Conservation (phyloP, 2,888 invertebrate species). For the Quadroppia sp. region DNA sequence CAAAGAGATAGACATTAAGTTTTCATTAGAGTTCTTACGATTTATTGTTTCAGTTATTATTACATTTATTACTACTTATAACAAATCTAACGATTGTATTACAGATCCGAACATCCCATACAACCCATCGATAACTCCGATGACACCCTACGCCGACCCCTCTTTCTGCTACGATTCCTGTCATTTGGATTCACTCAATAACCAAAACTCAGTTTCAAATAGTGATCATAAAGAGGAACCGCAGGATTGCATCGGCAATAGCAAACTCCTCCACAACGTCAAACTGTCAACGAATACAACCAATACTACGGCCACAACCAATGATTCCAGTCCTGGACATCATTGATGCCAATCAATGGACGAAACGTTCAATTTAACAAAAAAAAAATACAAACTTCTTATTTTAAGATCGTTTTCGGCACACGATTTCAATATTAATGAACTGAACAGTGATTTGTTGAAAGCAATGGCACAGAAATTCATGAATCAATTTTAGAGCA, state of each 20-base stretch:
- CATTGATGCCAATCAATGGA: conserved; percentile 14
- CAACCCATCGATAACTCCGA: conserved; percentile 40
- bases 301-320: not conserved
- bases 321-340: not conserved
- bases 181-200: conserved; percentile 37
- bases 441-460: not conserved
- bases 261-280: not conserved
- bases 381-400: no score
- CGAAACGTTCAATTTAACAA: not conserved
- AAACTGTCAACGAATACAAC: conserved; percentile 12
- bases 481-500: not conserved
- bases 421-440: not conserved
- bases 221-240: conserved; percentile 10
- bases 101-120: conserved; percentile 44
- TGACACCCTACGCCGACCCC: conserved; percentile 42
- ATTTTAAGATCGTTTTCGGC: not conserved
- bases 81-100: no score
- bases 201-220: not conserved
- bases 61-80: no score
- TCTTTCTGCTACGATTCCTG: conserved; percentile 42
- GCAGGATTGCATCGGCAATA: conserved; percentile 16
- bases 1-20: no score
- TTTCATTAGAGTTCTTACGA: no score
- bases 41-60: no score
- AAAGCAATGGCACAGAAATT: not conserved